Percentiles rank a stretch among this genome's conserved stretches.
These are phyloP conservation scores for Limenitis camilla DNA, from an alignment of 2,888 invertebrate species.

Conservation along the genomic window DNA sequence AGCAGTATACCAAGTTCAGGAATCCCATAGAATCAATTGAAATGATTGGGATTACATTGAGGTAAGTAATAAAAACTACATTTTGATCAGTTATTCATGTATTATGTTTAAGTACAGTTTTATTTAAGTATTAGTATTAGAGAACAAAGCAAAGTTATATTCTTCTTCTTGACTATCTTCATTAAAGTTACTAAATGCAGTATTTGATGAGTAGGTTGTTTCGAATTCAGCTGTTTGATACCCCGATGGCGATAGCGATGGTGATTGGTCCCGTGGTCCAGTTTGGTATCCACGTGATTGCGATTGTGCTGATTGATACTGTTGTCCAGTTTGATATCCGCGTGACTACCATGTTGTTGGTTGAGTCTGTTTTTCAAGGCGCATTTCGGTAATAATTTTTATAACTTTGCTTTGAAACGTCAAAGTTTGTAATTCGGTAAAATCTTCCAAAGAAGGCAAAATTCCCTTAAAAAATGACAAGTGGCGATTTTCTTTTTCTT, in stretches of 20 bases:
- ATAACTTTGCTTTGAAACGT: conserved; percentile 22
- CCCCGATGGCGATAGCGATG: conserved; percentile 22
- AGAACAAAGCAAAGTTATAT: conserved; percentile 24
- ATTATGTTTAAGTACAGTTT: conserved; percentile 22
- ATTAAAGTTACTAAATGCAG: too few species aligned
- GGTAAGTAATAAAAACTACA: conserved; percentile 19
- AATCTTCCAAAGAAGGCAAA: conserved; percentile 28
- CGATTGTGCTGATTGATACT: too few species aligned
- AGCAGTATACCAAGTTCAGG: conserved; percentile 23
- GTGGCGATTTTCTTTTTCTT: conserved; percentile 29
- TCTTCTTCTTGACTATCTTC: too few species aligned
- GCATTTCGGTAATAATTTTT: conserved; percentile 24
- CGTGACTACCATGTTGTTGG: conserved; percentile 24
- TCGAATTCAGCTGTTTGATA: conserved; percentile 25
- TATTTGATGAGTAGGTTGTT: conserved; percentile 10
- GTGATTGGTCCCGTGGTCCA: conserved; percentile 26
- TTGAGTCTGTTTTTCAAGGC: too few species aligned
- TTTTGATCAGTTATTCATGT: conserved; percentile 15
- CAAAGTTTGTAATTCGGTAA: conserved; percentile 29
- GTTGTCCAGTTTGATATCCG: too few species aligned
- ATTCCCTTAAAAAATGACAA: conserved; percentile 31
- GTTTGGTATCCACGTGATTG: conserved; percentile 26
- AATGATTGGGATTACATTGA: conserved; percentile 24
- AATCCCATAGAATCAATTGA: conserved; percentile 24
- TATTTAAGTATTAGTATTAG: too few species aligned